phyloP scores from a whole-genome alignment of 2,113 vertebrate species.

The Gadus macrocephalus region DNA sequence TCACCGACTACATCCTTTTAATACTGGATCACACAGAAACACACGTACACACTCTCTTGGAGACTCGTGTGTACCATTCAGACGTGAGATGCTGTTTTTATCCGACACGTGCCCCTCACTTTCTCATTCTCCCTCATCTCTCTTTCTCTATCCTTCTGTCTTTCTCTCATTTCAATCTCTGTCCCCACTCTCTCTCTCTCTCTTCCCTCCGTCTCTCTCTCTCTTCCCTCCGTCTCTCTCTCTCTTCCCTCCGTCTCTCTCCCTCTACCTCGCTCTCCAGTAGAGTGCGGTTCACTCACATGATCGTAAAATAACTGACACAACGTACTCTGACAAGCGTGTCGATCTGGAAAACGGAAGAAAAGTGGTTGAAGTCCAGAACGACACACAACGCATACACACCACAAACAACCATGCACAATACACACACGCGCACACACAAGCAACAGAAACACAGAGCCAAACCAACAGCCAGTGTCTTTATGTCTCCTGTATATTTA shows the following conservation, averaged over 20 bases:
- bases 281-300: conserved; percentile 1
- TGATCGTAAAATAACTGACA: neutral
- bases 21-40: conserved; percentile 20
- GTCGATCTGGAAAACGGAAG: too few species aligned
- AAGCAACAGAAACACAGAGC: too few species aligned
- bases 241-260: neutral
- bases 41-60: too few species aligned
- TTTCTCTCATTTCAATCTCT: neutral
- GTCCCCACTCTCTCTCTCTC: neutral
- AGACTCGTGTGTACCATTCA: too few species aligned
- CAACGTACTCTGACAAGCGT: neutral
- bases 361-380: too few species aligned
- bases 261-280: neutral
- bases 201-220: neutral
- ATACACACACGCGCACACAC: too few species aligned
- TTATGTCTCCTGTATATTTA: too few species aligned
- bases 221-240: neutral
- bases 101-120: neutral
- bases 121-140: neutral
- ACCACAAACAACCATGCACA: too few species aligned
- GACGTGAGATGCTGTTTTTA: too few species aligned
- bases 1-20: conserved; percentile 22
- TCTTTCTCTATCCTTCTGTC: neutral
- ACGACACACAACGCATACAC: too few species aligned
- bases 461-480: too few species aligned